A percentile compares a stretch with the other conserved stretches of the same genome.
These are phyloP conservation scores for Himalopsyche kuldschensis DNA, from an alignment of 2,888 invertebrate genomes.

Conservation along the genomic window DNA sequence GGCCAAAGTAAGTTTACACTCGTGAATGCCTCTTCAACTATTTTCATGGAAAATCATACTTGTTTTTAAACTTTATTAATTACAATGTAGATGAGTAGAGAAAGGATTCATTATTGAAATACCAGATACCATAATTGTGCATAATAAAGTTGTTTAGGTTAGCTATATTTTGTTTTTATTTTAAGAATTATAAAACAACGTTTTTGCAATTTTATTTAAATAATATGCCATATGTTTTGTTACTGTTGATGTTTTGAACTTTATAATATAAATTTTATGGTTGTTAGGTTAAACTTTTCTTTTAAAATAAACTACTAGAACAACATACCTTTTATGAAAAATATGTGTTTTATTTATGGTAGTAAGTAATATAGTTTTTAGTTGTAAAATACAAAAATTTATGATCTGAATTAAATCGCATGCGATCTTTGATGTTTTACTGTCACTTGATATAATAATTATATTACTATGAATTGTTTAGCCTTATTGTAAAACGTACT, in stretches of 20 bases:
- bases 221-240: neutral
- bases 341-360: neutral
- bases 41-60: no score
- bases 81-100: no score
- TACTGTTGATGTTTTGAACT: neutral
- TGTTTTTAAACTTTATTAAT: no score
- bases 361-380: neutral
- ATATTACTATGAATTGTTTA: neutral
- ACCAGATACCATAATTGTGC: no score
- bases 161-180: no score
- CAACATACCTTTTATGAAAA: neutral
- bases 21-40: no score
- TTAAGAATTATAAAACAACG: no score
- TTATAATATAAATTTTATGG: neutral
- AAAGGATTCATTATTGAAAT: no score
- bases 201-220: neutral
- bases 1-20: no score
- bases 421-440: neutral
- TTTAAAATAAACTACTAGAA: neutral
- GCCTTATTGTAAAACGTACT: conserved; percentile 2
- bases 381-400: neutral
- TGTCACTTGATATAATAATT: neutral
- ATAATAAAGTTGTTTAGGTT: no score
- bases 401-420: neutral
- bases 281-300: neutral